These are phyloP conservation scores for Drosophila ezoana DNA, from an alignment of 2,888 invertebrate species.

Conservation along the genomic window DNA sequence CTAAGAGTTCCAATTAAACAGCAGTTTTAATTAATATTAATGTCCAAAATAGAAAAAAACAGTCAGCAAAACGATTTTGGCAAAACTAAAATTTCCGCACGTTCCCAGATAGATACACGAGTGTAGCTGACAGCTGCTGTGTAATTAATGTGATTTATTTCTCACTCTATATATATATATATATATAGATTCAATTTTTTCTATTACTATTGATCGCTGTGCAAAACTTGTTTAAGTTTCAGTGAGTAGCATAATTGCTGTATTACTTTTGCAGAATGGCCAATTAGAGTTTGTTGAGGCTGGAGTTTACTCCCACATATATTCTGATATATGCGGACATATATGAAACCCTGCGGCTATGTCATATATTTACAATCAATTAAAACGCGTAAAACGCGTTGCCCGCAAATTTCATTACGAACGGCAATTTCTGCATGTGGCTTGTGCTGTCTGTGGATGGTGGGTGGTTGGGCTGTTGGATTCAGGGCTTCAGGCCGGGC, in stretches of 20 bases:
- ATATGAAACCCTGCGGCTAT: slow-evolving; percentile 44
- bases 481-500: background rate
- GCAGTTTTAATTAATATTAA: slow-evolving; percentile 23
- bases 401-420: slow-evolving; percentile 71
- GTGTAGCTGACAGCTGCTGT: slow-evolving; percentile 35
- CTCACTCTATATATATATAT: slow-evolving; percentile 8
- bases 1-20: slow-evolving; percentile 1
- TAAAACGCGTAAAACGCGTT: slow-evolving; percentile 69
- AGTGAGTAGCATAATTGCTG: slow-evolving; percentile 34
- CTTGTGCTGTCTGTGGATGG: background rate
- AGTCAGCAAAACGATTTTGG: slow-evolving; percentile 11
- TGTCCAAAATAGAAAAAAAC: slow-evolving; percentile 6
- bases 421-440: slow-evolving; percentile 34
- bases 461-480: background rate
- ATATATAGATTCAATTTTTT: background rate
- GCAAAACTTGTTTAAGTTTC: slow-evolving; percentile 46
- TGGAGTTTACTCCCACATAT: background rate
- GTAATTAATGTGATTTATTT: slow-evolving; percentile 54
- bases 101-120: slow-evolving; percentile 31
- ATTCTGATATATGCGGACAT: background rate
- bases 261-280: slow-evolving; percentile 30
- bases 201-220: slow-evolving; percentile 31
- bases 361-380: slow-evolving; percentile 72
- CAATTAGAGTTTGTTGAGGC: slow-evolving; percentile 32
- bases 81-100: slow-evolving; percentile 31